phyloP scores from a whole-genome alignment of 1,140 invertebrate species.

The Adelges cooleyi region DNA sequence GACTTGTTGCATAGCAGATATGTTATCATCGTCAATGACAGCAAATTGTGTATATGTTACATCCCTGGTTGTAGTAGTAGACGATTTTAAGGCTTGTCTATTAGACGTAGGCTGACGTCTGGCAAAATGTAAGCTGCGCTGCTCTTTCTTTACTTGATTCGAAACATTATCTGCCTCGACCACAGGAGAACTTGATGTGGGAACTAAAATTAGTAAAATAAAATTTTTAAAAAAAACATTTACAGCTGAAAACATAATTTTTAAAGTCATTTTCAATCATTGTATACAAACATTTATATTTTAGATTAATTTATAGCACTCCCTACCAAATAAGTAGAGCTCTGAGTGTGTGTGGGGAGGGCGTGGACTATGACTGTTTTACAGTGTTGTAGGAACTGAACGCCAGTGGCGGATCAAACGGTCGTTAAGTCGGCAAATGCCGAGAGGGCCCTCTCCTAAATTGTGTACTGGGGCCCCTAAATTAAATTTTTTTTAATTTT shows the following conservation, averaged over 20 bases:
- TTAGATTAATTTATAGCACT: no score
- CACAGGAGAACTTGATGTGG: not conserved
- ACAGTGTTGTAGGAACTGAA: no score
- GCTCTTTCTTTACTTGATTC: slow-evolving; percentile 16
- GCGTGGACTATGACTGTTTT: no score
- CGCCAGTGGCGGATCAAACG: no score
- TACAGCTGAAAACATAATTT: not conserved
- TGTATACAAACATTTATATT: no score
- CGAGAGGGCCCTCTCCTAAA: no score
- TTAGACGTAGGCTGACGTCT: not conserved
- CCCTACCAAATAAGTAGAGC: no score
- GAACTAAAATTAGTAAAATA: not conserved
- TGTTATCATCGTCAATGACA: slow-evolving; percentile 84
- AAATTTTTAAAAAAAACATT: not conserved
- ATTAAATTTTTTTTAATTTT: no score
- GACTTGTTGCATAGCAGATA: slow-evolving; percentile 74
- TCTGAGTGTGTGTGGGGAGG: no score
- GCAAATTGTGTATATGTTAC: slow-evolving; percentile 74
- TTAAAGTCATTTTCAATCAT: no score
- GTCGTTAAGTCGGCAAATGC: no score
- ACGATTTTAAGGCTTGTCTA: slow-evolving; percentile 21
- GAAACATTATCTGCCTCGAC: not conserved
- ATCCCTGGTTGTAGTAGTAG: slow-evolving; percentile 30
- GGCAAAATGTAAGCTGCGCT: slow-evolving; percentile 19
- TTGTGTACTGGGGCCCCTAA: no score